phyloP scores from a whole-genome alignment of 2,797 vertebrate genomes.

The Triplophysa bombifrons region DNA sequence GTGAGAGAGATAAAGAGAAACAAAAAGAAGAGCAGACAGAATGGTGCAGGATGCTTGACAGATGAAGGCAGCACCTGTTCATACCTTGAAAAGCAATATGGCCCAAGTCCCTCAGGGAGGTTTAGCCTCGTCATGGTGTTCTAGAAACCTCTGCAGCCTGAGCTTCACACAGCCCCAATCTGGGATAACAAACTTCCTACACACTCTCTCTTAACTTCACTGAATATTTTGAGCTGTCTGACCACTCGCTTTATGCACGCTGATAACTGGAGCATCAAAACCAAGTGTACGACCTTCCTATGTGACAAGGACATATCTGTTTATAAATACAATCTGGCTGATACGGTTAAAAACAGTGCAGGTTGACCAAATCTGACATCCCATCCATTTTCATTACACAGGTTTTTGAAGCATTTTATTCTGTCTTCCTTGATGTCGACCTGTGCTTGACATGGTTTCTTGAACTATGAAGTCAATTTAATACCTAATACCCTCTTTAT shows the following conservation, averaged over 20 bases:
- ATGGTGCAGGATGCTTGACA: conserved; percentile 48
- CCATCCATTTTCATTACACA: background rate
- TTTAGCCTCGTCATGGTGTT: conserved; percentile 48
- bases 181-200: conserved; percentile 41
- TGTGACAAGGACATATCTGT: conserved; percentile 12
- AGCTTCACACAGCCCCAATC: conserved; percentile 36
- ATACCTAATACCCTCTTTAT: background rate
- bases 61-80: conserved; percentile 65
- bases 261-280: background rate
- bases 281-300: background rate
- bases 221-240: conserved; percentile 1
- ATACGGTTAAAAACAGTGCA: background rate
- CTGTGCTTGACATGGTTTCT: background rate
- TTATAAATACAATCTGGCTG: background rate
- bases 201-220: background rate
- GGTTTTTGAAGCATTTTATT: background rate
- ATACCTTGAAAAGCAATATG: conserved; percentile 58
- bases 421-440: background rate
- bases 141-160: conserved; percentile 43
- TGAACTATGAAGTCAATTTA: background rate
- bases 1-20: conserved; percentile 24
- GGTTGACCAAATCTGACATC: background rate
- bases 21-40: conserved; percentile 39
- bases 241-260: background rate
- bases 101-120: conserved; percentile 54